A percentile compares a stretch with the other conserved stretches of the same genome.
phyloP scores from a whole-genome alignment of 2,797 vertebrate species.

The Semaprochilodus insignis region DNA sequence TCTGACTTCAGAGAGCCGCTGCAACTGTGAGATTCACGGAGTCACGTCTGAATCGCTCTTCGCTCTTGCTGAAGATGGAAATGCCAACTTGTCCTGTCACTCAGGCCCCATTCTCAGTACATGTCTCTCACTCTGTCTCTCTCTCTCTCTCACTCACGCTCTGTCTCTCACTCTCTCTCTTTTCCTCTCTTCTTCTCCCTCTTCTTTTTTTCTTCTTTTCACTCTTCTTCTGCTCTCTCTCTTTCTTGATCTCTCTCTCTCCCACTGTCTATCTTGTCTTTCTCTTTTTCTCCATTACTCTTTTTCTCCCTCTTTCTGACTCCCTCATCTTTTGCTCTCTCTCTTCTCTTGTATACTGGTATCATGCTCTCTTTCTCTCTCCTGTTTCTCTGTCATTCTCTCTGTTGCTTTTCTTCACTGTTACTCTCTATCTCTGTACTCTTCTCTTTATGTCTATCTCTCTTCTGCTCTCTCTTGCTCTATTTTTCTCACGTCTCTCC shows the following conservation, averaged over 20 bases:
- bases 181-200: neutral
- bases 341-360: too few relatives aligned
- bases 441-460: neutral
- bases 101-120: neutral
- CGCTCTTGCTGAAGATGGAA: neutral
- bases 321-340: neutral
- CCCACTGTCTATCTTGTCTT: too few relatives aligned
- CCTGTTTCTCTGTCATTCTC: too few relatives aligned
- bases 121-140: slow-evolving; percentile 12
- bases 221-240: too few relatives aligned
- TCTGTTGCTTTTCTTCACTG: neutral
- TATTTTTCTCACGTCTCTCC: neutral
- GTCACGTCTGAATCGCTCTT: neutral
- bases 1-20: slow-evolving; percentile 12
- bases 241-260: neutral
- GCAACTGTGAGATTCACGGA: neutral
- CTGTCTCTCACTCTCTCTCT: neutral
- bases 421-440: too few relatives aligned
- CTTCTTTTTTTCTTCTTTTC: too few relatives aligned
- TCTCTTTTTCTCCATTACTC: neutral
- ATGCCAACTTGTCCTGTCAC: neutral
- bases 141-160: neutral
- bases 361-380: too few relatives aligned
- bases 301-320: neutral
- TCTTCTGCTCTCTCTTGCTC: neutral